phyloP scores from a whole-genome alignment of 2,797 vertebrate genomes.

The Ciconia nigra region DNA sequence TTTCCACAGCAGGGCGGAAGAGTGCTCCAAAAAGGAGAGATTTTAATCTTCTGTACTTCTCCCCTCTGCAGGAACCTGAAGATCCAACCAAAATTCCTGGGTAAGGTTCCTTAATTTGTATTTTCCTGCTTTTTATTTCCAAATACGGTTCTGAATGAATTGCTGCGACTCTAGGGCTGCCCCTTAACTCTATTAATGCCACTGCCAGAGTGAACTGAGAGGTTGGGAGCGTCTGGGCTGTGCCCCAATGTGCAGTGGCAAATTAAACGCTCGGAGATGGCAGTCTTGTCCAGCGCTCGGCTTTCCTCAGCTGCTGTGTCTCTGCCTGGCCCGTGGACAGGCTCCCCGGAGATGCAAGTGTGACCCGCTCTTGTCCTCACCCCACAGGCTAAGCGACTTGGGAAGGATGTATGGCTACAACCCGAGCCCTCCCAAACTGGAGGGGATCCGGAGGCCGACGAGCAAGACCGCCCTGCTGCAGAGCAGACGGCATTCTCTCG shows the following conservation, averaged over 20 bases:
- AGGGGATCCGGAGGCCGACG: conserved; percentile 68
- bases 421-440: conserved; percentile 63
- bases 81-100: conserved; percentile 67
- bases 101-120: not conserved
- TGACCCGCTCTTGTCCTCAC: not conserved
- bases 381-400: conserved; percentile 42
- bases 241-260: not conserved
- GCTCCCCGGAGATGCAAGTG: fast-evolving
- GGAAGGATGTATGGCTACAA: conserved; percentile 74
- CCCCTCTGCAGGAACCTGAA: conserved; percentile 76
- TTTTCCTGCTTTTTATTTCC: not conserved
- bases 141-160: fast-evolving
- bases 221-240: not conserved
- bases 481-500: conserved; percentile 17
- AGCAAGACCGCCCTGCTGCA: conserved; percentile 73
- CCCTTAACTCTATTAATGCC: fast-evolving
- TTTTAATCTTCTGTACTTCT: not conserved
- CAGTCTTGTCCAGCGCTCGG: not conserved
- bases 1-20: fast-evolving
- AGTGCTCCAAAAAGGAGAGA: not conserved
- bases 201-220: fast-evolving
- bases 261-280: not conserved
- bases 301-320: not conserved
- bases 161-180: not conserved
- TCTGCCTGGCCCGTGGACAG: fast-evolving